These are phyloP conservation scores for Mesoclemmys tuberculata DNA, from an alignment of 2,113 vertebrate genomes.

Conservation along the genomic window DNA sequence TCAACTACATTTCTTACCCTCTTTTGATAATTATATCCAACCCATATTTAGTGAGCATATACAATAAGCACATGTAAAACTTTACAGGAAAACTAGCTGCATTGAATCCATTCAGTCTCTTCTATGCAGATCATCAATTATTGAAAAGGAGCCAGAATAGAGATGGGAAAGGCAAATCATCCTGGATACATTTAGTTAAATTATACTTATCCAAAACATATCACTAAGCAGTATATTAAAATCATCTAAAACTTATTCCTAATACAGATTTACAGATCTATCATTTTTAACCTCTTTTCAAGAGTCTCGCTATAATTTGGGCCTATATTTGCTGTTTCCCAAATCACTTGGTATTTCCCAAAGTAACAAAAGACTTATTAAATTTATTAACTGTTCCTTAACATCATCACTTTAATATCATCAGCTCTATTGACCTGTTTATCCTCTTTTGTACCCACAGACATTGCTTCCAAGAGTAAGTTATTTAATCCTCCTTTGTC, in stretches of 20 bases:
- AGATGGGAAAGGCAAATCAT: background rate
- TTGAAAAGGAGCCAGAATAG: background rate
- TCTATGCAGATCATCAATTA: rapidly evolving
- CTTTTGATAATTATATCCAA: background rate
- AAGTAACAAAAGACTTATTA: background rate
- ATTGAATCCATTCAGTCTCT: background rate
- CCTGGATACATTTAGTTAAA: background rate
- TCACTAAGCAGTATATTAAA: background rate
- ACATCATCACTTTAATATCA: background rate
- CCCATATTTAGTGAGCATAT: background rate
- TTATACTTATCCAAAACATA: background rate
- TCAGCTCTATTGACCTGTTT: background rate
- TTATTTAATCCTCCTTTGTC: background rate
- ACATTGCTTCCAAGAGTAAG: background rate
- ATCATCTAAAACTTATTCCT: background rate
- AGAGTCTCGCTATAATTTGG: background rate
- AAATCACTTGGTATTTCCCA: background rate
- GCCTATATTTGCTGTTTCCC: background rate
- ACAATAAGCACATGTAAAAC: background rate
- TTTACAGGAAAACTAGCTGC: background rate
- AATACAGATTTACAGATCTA: background rate
- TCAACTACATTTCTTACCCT: background rate
- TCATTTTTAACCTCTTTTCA: background rate
- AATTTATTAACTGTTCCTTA: background rate
- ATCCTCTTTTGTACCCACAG: background rate